Evolutionary conservation across 2,888 invertebrate species (phyloP).

Genomic region (Cephus pulcher): DNA sequence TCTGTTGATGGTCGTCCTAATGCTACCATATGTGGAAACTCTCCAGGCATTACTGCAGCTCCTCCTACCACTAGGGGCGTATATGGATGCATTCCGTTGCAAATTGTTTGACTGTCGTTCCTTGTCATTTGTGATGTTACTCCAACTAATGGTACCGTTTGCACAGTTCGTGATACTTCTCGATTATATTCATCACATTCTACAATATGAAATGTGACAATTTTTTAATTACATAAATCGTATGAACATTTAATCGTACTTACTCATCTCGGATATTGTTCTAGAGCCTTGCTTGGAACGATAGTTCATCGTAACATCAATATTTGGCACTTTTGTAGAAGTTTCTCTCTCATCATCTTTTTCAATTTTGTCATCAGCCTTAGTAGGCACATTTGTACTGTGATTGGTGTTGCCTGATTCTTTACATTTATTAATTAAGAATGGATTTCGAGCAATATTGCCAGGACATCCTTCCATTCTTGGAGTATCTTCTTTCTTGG

Average conservation of each 20-base stretch:
- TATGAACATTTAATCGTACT: background rate
- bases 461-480: too few relatives aligned
- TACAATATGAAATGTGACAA: background rate
- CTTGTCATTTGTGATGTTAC: background rate
- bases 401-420: too few relatives aligned
- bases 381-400: too few relatives aligned
- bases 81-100: slow-evolving; percentile 2
- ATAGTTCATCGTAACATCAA: too few relatives aligned
- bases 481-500: too few relatives aligned
- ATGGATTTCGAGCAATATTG: too few relatives aligned
- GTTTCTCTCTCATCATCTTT: too few relatives aligned
- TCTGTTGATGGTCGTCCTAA: background rate
- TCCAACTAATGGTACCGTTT: slow-evolving; percentile 11
- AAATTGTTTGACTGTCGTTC: background rate
- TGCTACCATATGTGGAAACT: slow-evolving; percentile 5
- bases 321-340: too few relatives aligned
- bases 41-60: background rate
- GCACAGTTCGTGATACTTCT: slow-evolving; percentile 8
- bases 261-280: slow-evolving; percentile 13
- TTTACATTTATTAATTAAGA: too few relatives aligned
- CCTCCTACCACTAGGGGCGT: slow-evolving; percentile 17
- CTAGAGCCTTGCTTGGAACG: background rate
- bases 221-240: background rate
- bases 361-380: too few relatives aligned
- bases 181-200: slow-evolving; percentile 18